phyloP scores from a whole-genome alignment of 2,797 vertebrate genomes.

The Manis pentadactyla region DNA sequence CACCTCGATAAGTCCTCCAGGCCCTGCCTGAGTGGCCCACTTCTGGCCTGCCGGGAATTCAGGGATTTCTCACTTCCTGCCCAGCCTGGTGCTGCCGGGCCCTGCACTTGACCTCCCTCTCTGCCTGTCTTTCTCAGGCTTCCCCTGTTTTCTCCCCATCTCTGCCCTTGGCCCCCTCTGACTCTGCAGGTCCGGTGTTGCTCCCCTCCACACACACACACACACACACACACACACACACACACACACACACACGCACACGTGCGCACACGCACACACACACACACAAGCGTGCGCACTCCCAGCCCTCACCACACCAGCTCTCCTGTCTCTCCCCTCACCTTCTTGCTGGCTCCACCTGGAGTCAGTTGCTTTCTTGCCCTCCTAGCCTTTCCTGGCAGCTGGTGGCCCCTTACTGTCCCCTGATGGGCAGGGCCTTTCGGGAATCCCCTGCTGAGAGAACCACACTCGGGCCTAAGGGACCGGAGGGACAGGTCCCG shows the following conservation, averaged over 20 bases:
- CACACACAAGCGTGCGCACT: background rate
- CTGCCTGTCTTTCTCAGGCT: background rate
- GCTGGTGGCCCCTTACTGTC: background rate
- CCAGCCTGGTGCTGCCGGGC: rapidly evolving
- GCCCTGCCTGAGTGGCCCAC: background rate
- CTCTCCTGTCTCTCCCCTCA: background rate
- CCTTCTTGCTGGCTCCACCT: rapidly evolving
- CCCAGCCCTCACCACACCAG: background rate
- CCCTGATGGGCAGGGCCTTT: background rate
- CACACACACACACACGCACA: no score
- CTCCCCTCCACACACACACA: no score
- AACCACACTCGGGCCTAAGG: background rate
- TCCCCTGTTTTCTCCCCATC: background rate
- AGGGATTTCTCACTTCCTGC: background rate
- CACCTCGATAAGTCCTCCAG: background rate
- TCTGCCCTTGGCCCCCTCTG: background rate
- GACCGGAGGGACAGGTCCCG: background rate
- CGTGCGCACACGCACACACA: no score
- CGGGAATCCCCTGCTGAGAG: background rate
- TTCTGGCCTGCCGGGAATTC: background rate
- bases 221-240: no score
- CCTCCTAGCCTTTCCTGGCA: background rate
- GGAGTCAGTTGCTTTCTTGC: background rate
- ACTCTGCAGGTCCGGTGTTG: background rate
- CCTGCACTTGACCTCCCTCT: background rate